phyloP scores from a whole-genome alignment of 2,888 invertebrate species.

The Celastrina argiolus region DNA sequence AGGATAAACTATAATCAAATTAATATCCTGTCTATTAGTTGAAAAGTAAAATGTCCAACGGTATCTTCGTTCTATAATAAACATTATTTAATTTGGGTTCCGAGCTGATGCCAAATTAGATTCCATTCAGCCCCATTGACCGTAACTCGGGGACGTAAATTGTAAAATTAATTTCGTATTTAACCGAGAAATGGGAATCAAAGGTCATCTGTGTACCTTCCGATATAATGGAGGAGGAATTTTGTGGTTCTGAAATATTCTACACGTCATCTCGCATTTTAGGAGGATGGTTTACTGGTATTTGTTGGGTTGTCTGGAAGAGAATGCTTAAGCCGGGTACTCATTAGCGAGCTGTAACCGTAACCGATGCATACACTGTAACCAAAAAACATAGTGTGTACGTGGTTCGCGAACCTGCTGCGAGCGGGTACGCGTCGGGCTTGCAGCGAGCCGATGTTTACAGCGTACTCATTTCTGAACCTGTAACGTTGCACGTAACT shows the following conservation, averaged over 20 bases:
- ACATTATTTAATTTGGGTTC: constrained; percentile 2
- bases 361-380: no score
- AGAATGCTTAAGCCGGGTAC: no score
- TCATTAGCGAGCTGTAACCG: no score
- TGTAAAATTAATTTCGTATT: constrained; percentile 9
- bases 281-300: no score
- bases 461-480: no score
- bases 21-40: background rate
- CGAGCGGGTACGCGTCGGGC: no score
- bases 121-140: constrained; percentile 1
- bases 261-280: background rate
- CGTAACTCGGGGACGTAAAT: background rate
- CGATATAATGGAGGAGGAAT: background rate
- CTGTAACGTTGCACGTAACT: no score
- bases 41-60: background rate
- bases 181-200: constrained; percentile 5
- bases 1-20: background rate
- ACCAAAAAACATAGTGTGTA: no score
- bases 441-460: no score
- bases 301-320: no score
- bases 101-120: constrained; percentile 3
- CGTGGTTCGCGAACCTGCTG: no score
- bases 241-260: background rate
- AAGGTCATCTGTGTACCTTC: background rate
- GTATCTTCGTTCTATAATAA: background rate